Evolutionary conservation across 2,888 invertebrate genomes (phyloP).

Genomic region (Gonocerus acuteangulatus): DNA sequence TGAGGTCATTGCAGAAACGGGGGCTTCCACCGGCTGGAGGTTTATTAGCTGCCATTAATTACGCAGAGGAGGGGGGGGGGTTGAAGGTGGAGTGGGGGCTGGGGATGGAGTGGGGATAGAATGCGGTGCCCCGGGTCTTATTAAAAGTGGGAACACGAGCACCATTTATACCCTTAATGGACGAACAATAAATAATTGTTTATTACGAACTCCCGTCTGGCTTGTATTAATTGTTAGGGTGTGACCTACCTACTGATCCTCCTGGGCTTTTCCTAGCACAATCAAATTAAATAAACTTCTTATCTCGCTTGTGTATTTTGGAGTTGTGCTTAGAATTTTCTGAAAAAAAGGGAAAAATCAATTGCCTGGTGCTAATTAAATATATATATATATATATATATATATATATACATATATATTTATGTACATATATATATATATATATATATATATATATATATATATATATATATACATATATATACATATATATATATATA

Average conservation of each 20-base stretch:
- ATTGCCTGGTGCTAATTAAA: too few relatives aligned
- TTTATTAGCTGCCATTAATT: conserved; percentile 23
- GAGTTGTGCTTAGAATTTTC: too few relatives aligned
- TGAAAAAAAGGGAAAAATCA: too few relatives aligned
- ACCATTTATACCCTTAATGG: not conserved
- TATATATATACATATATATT: too few relatives aligned
- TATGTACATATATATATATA: too few relatives aligned
- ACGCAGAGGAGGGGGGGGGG: not conserved
- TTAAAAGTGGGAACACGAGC: conserved; percentile 22
- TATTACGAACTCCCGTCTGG: not conserved
- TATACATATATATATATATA: too few relatives aligned
- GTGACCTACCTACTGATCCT: conserved; percentile 12
- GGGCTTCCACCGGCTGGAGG: not conserved
- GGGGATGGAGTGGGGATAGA: too few relatives aligned
- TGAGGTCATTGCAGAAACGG: too few relatives aligned
- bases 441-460: too few relatives aligned
- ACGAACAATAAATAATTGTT: conserved; percentile 14
- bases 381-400: too few relatives aligned
- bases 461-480: too few relatives aligned
- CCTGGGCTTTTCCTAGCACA: not conserved
- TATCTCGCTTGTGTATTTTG: not conserved
- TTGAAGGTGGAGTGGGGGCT: too few relatives aligned
- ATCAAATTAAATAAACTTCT: conserved; percentile 2
- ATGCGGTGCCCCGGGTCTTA: conserved; percentile 1
- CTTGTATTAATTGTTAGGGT: conserved; percentile 14